Percentiles rank a stretch among this genome's conserved stretches.
Conservation (phyloP, 2,797 vertebrate genomes). For the Alectoris magna region DNA sequence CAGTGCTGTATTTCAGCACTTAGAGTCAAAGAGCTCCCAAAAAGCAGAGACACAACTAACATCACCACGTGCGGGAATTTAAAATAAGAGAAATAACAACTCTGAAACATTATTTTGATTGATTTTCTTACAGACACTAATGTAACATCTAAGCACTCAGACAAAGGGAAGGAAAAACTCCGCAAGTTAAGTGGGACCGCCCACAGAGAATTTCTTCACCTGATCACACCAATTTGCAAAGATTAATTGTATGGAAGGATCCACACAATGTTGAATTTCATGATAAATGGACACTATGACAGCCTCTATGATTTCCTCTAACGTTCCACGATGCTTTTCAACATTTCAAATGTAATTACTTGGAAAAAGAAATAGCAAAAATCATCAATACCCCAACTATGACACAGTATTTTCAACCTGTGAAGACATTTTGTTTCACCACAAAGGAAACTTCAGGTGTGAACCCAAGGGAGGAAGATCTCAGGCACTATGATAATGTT, state of each 20-base stretch:
- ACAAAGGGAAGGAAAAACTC: background rate
- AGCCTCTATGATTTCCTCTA: background rate
- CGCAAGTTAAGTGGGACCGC: background rate
- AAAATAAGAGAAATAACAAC: background rate
- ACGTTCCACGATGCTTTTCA: slow-evolving; percentile 61
- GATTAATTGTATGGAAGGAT: slow-evolving; percentile 34
- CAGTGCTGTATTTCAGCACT: background rate
- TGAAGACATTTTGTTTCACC: slow-evolving; percentile 72
- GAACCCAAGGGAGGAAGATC: slow-evolving; percentile 68
- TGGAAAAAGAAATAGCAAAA: slow-evolving; percentile 20
- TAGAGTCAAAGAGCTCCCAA: background rate
- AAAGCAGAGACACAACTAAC: background rate
- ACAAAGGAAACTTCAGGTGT: slow-evolving; percentile 74
- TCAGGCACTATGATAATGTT: slow-evolving; percentile 74
- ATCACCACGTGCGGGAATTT: background rate
- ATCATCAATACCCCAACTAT: slow-evolving; percentile 4
- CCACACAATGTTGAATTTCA: background rate
- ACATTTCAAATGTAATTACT: slow-evolving; percentile 68
- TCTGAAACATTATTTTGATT: slow-evolving; percentile 15
- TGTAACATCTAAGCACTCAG: background rate
- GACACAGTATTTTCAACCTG: slow-evolving; percentile 51
- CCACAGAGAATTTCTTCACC: slow-evolving; percentile 20
- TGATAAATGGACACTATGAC: slow-evolving; percentile 35
- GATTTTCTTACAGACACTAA: background rate
- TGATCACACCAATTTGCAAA: slow-evolving; percentile 30